These are phyloP conservation scores for Trissolcus basalis DNA, from an alignment of 1,140 invertebrate species.

Conservation along the genomic window DNA sequence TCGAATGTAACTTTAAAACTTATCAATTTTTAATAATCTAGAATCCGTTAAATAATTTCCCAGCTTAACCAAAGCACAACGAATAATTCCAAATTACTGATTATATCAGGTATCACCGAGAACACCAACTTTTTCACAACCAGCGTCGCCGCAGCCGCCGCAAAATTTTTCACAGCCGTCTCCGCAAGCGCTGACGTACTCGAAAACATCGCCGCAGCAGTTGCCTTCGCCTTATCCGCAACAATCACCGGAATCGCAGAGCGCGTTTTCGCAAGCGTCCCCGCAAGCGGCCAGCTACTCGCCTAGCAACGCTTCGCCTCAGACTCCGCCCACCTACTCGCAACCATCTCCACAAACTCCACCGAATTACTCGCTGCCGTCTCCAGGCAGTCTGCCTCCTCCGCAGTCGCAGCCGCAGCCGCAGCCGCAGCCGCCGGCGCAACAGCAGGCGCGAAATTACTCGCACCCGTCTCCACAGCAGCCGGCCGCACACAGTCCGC, in stretches of 20 bases:
- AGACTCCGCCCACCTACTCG: slow-evolving; percentile 62
- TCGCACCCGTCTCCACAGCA: slow-evolving; percentile 66
- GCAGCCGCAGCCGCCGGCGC: slow-evolving; percentile 29
- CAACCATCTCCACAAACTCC: slow-evolving; percentile 66
- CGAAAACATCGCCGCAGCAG: slow-evolving; percentile 57
- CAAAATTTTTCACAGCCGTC: slow-evolving; percentile 41
- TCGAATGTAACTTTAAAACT: too few relatives aligned
- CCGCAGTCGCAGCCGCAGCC: slow-evolving; percentile 29
- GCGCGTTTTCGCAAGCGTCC: slow-evolving; percentile 36
- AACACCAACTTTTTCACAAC: slow-evolving; percentile 34
- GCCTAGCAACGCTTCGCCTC: slow-evolving; percentile 67
- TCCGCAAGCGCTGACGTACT: slow-evolving; percentile 43
- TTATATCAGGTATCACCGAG: slow-evolving; percentile 34
- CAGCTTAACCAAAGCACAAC: too few relatives aligned
- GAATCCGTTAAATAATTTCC: too few relatives aligned
- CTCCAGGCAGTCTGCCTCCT: slow-evolving; percentile 45
- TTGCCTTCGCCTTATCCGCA: slow-evolving; percentile 56
- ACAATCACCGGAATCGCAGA: slow-evolving; percentile 56
- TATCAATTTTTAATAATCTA: too few relatives aligned
- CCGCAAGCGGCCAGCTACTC: slow-evolving; percentile 49
- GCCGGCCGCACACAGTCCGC: slow-evolving; percentile 38
- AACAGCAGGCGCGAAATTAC: slow-evolving; percentile 43
- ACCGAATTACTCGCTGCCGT: slow-evolving; percentile 61
- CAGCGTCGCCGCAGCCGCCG: slow-evolving; percentile 31
- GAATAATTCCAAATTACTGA: too few relatives aligned